These are phyloP conservation scores for Temnothorax curvispinosus DNA, from an alignment of 1,140 invertebrate species.

Conservation along the genomic window DNA sequence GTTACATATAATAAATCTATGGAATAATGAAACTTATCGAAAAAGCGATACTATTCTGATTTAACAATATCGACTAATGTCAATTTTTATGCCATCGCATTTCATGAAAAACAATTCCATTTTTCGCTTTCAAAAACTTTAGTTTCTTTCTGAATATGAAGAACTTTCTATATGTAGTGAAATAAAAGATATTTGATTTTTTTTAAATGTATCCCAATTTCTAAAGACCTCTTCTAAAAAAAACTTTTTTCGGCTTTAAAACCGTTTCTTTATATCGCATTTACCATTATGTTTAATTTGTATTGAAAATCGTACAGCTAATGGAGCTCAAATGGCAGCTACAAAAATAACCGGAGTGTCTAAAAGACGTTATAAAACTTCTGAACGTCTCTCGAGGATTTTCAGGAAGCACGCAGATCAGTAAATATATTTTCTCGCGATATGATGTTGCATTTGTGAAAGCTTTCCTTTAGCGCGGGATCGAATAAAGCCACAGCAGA, in stretches of 20 bases:
- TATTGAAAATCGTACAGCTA: background rate
- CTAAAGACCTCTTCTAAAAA: background rate
- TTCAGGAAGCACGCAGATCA: background rate
- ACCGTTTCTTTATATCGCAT: background rate
- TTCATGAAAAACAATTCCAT: background rate
- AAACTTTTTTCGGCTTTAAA: background rate
- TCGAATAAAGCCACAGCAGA: slow-evolving; percentile 1
- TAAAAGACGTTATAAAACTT: background rate
- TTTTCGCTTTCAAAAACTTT: background rate
- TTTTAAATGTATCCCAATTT: background rate
- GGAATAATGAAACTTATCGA: background rate
- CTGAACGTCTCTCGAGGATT: background rate
- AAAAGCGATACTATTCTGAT: background rate
- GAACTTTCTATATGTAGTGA: background rate
- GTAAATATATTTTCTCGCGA: slow-evolving; percentile 14
- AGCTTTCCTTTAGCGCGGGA: background rate
- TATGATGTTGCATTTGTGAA: slow-evolving; percentile 16
- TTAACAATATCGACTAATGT: background rate
- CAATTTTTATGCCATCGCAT: background rate
- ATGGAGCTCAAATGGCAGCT: background rate
- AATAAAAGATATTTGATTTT: slow-evolving; percentile 3
- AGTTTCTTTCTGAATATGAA: background rate
- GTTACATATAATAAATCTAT: background rate
- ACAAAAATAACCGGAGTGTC: background rate
- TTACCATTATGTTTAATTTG: background rate